Percentiles rank a stretch among this genome's conserved stretches.
Evolutionary conservation across 53 echinoderm and acorn worm genomes (phyloP).

Genomic region (Henricia sp.): DNA sequence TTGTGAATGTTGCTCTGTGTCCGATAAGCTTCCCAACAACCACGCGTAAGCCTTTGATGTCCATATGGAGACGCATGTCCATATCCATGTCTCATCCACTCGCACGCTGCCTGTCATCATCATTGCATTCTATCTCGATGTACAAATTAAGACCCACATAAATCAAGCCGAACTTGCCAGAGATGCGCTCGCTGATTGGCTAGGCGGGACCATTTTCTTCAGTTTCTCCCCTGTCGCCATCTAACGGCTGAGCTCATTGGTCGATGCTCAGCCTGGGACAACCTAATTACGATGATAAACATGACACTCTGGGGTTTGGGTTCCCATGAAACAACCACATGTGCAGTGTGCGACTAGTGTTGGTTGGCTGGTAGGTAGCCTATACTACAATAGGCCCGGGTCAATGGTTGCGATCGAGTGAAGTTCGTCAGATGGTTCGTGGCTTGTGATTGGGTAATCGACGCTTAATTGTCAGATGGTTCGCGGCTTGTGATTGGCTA

Average conservation of each 20-base stretch:
- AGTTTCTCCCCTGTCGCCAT: background rate
- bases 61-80: background rate
- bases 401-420: conserved; percentile 39
- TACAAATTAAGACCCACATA: conserved; percentile 27
- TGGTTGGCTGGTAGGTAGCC: no score
- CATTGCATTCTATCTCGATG: conserved; percentile 29
- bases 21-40: no score
- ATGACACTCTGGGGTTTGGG: conserved; percentile 23
- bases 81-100: conserved; percentile 19
- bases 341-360: background rate
- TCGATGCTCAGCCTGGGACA: conserved; percentile 1
- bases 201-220: conserved; percentile 40
- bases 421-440: conserved; percentile 36
- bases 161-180: conserved; percentile 39
- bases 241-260: conserved; percentile 42
- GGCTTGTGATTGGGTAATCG: conserved; percentile 36
- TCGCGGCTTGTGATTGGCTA: conserved; percentile 43
- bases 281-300: conserved; percentile 50
- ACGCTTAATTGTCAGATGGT: conserved; percentile 25
- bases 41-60: no score
- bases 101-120: conserved; percentile 36
- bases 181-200: conserved; percentile 45
- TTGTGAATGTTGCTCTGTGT: background rate
- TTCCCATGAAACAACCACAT: conserved; percentile 5
- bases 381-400: background rate